Evolutionary conservation across 2,888 invertebrate genomes (phyloP), one percentile per base, ranked within the genome.

Genomic region (Corbicula japonica): DNA sequence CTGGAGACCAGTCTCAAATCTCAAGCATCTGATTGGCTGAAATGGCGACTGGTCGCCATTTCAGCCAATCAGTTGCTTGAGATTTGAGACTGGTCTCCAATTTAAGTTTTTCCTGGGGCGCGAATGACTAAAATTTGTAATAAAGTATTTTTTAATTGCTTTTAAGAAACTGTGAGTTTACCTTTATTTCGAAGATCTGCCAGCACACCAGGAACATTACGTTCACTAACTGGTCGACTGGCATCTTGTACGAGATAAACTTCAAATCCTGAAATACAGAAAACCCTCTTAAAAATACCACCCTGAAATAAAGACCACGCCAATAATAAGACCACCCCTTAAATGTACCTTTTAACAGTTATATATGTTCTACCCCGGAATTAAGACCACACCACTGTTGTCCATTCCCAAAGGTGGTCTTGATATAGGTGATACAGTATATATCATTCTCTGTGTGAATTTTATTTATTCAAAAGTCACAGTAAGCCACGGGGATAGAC

Each of bases 201-300:
- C 6, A 80, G 12, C 2, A 82, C 80, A 2, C n/a, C 15, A 1
- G 28, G 35, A n/a, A 58, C 72, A 6, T 77, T 78, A 15, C 12
- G 23, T 5, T 58, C 28, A 26, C 54, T 52, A 0, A 86, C 83
- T 3, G 80, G 76, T 41, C 76, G 52, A 23, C 68, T 76, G 10
- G 83, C 85, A 56, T 86, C 85, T 15, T 62, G 15, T 10, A 83
- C 78, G 4, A 81, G 60, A 48, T 80, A 86, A 1, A 76, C 80
- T 12, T 72, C 65, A 34, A 78, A 82, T n/a, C 80, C 85, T 86
- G 66, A 6, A 73, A 63, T 35, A 61, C 28, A 35, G 44, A 38
- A 61, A 28, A 28, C 12, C 12, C 8, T 34, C 23, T 30, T 32
- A 21, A 15, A 52, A 30, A 28, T 52, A 28, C 28, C 52, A 52